These are phyloP conservation scores for Pristionchus pacificus DNA, from an alignment of 1,140 invertebrate genomes.

Conservation along the genomic window DNA sequence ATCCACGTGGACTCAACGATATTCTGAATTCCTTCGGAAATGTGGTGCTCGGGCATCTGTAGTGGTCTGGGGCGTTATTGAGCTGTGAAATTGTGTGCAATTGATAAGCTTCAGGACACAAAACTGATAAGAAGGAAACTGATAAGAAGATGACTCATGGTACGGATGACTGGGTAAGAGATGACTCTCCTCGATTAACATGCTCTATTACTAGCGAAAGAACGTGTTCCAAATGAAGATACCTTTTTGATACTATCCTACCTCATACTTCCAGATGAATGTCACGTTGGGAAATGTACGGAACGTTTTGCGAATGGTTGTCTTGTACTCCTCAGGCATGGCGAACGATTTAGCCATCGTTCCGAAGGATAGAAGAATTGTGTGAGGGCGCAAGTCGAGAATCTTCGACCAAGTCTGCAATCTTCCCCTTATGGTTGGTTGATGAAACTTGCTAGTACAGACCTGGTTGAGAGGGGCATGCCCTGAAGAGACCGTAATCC, in stretches of 20 bases:
- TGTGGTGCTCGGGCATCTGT: background rate
- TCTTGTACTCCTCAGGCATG: background rate
- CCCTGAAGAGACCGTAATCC: background rate
- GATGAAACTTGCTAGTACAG: background rate
- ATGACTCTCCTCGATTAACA: too few relatives aligned
- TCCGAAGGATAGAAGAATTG: background rate
- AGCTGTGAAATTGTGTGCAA: too few relatives aligned
- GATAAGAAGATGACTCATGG: too few relatives aligned
- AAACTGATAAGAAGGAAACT: too few relatives aligned
- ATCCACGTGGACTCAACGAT: background rate
- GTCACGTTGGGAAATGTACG: background rate
- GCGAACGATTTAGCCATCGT: background rate
- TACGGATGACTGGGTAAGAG: too few relatives aligned
- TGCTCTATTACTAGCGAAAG: too few relatives aligned
- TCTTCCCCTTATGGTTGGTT: background rate
- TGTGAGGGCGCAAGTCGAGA: background rate
- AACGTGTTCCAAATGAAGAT: too few relatives aligned
- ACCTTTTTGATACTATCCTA: too few relatives aligned
- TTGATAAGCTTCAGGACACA: too few relatives aligned
- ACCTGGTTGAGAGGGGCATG: background rate
- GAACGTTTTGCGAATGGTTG: background rate
- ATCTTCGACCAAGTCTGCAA: background rate
- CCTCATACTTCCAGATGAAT: background rate
- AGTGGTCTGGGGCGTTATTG: too few relatives aligned
- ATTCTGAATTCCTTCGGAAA: background rate